Evolutionary conservation across 1,140 invertebrate species (phyloP).

Genomic region (Carcinoscorpius rotundicauda): DNA sequence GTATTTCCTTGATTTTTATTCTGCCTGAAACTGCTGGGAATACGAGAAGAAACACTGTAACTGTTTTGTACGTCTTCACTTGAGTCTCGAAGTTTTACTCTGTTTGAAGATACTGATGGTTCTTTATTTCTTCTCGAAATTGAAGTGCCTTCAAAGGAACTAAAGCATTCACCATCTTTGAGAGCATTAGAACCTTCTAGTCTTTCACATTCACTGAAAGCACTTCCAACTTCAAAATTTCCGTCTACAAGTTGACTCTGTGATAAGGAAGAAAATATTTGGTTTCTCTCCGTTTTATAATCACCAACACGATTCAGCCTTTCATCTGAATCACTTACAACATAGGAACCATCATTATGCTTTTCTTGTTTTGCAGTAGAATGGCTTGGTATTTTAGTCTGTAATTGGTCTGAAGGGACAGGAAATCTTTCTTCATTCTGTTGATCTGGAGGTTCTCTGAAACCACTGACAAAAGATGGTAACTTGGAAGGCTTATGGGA

Average conservation of each 20-base stretch:
- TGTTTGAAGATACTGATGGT: neutral
- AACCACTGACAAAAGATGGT: too few relatives aligned
- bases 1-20: neutral
- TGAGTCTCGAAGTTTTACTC: neutral
- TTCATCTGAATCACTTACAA: too few relatives aligned
- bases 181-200: conserved; percentile 18
- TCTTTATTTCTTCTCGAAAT: neutral
- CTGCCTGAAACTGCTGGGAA: conserved; percentile 5
- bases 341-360: too few relatives aligned
- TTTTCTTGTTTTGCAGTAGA: too few relatives aligned
- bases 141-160: conserved; percentile 12
- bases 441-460: too few relatives aligned
- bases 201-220: conserved; percentile 12
- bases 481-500: too few relatives aligned
- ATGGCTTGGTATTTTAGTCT: too few relatives aligned
- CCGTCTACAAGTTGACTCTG: conserved; percentile 1
- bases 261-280: too few relatives aligned
- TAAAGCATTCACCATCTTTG: conserved; percentile 16
- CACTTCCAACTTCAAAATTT: conserved; percentile 16
- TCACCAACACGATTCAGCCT: too few relatives aligned
- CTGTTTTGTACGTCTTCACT: neutral
- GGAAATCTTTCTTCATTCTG: too few relatives aligned
- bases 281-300: too few relatives aligned
- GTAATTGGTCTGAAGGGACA: too few relatives aligned
- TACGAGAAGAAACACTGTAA: neutral